Evolutionary conservation across 2,888 invertebrate genomes (phyloP).

Genomic region (Metellina segmentata): DNA sequence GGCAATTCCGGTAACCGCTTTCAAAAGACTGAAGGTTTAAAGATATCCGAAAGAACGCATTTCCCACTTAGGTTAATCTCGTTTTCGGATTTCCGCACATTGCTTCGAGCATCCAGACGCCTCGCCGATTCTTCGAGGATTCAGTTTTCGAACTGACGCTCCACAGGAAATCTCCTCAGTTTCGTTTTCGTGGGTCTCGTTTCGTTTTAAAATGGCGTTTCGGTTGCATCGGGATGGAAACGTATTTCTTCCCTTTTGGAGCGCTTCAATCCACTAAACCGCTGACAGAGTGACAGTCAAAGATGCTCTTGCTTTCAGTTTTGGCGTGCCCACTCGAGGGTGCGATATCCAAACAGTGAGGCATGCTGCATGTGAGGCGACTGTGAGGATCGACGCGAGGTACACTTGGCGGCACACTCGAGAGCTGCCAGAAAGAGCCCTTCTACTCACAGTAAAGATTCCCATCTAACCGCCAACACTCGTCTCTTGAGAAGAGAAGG

Average conservation of each 20-base stretch:
- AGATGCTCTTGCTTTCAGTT: neutral
- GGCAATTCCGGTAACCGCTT: no score
- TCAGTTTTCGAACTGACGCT: no score
- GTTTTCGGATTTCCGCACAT: neutral
- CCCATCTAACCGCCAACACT: slow-evolving; percentile 12
- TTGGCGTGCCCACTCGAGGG: neutral
- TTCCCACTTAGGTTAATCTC: no score
- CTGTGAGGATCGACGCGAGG: slow-evolving; percentile 22
- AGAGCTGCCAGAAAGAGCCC: slow-evolving; percentile 43
- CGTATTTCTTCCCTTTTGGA: no score
- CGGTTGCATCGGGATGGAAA: no score
- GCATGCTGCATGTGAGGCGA: slow-evolving; percentile 28
- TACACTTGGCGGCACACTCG: slow-evolving; percentile 23
- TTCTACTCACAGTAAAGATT: slow-evolving; percentile 47
- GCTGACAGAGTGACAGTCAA: neutral
- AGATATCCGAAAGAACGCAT: no score
- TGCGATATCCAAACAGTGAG: neutral
- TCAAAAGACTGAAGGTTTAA: neutral
- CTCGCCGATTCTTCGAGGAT: neutral
- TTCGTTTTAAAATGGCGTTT: no score
- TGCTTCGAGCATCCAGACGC: neutral
- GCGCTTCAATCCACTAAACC: neutral
- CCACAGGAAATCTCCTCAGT: no score
- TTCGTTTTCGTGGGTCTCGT: no score
- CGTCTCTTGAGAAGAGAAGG: slow-evolving; percentile 12